Evolutionary conservation across 2,888 invertebrate genomes (phyloP), one percentile per base, ranked within the genome.

Genomic region (Trisateles emortualis): DNA sequence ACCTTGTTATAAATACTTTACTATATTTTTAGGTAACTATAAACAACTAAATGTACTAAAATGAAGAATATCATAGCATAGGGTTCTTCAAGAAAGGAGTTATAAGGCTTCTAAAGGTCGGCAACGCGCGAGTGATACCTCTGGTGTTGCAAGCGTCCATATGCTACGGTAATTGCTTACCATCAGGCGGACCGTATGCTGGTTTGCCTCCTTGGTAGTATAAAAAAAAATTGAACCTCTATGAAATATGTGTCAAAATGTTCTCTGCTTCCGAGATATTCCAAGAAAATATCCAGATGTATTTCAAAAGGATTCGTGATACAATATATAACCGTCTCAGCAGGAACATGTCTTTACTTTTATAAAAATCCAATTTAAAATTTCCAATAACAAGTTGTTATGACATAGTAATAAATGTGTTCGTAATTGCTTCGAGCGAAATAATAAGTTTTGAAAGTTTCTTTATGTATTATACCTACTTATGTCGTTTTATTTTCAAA

Each of bases 311-410:
- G 14, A 26, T 13, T 33, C 35, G 29, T 45, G 33, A 22, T 39
- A 1, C 11, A 22, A 22, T 22, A 0, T 6, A 39, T 17, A 16
- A 47, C 32, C 26, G 13, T 52, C 53, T 17, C 51, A 53, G 54
- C 54, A 36, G 49, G 46, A 6, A 32, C n/a, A 14, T 5, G 39
- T 9, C 30, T 52, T 54, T 14, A 52, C 53, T 63, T 53, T 62
- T 56, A 48, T 35, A 17, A 61, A 47, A 49, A 49, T 45, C 45
- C 43, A 64, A 58, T 59, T 64, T 45, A 14, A 64, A 66, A 53
- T 55, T 35, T 53, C 40, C 46, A 51, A 67, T 64, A 61, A 57
- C 22, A 56, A 59, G 47, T 35, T 53, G 26, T 59, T 58, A 45
- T 54, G 56, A 55, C 6, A 42, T 17, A 40, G n/a, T 55, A 44